Percentiles rank a stretch among this genome's conserved stretches.
phyloP scores from a whole-genome alignment of 2,113 vertebrate species.

The Corythaixoides concolor region DNA sequence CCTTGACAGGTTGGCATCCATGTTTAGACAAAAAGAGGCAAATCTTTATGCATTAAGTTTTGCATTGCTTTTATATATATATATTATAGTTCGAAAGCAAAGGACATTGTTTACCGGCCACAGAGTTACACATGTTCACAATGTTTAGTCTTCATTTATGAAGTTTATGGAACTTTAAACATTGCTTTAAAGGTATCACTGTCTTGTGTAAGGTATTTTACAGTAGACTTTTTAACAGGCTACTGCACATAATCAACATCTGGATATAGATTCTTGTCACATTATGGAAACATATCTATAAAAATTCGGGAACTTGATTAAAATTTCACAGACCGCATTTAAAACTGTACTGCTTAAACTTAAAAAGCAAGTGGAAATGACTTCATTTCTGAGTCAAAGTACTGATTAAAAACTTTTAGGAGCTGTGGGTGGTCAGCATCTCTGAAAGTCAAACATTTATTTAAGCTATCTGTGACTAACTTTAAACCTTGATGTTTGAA shows the following conservation, averaged over 20 bases:
- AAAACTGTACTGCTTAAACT: neutral
- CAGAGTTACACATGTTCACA: neutral
- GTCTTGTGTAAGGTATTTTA: neutral
- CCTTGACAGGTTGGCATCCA: neutral
- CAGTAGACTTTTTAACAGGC: neutral
- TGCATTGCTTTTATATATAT: neutral
- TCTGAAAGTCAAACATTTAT: neutral
- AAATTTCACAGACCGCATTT: neutral
- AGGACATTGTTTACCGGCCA: neutral
- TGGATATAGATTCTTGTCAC: neutral
- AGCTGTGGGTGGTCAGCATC: neutral
- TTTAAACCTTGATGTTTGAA: neutral
- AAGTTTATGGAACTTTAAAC: neutral
- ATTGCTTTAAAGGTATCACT: neutral
- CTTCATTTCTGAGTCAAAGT: neutral
- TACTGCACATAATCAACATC: neutral
- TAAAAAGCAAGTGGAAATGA: neutral
- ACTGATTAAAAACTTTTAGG: neutral
- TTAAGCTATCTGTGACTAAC: neutral
- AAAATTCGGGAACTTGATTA: neutral
- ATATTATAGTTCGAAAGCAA: neutral
- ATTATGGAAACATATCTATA: neutral
- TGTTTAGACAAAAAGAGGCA: neutral
- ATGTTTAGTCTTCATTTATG: neutral
- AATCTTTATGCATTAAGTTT: neutral